phyloP scores from a whole-genome alignment of 2,797 vertebrate genomes.

The Muraenolepis orangiensis region DNA sequence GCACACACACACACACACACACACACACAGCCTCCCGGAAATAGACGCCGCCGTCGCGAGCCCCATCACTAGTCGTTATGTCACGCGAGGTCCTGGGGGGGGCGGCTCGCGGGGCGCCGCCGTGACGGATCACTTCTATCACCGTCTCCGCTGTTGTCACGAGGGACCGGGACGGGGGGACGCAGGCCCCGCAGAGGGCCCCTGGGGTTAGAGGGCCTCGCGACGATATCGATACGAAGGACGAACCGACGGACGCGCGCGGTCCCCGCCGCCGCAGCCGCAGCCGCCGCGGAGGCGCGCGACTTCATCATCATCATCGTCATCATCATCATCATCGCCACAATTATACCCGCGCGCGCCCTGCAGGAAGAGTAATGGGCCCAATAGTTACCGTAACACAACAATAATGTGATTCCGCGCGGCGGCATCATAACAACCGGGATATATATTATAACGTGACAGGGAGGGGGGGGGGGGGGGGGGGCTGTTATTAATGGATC shows the following conservation, averaged over 20 bases:
- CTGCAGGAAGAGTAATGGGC: conserved; percentile 67
- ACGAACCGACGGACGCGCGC: conserved; percentile 40
- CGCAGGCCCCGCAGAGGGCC: conserved; percentile 52
- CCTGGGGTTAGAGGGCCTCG: too few relatives aligned
- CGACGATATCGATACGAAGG: conserved; percentile 70
- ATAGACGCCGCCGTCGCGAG: conserved; percentile 60
- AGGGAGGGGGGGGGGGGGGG: conserved; percentile 11
- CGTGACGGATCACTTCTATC: conserved; percentile 74
- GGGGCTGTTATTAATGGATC: conserved; percentile 59
- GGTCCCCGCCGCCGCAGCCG: conserved; percentile 70
- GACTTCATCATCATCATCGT: too few relatives aligned
- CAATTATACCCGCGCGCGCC: conserved; percentile 70
- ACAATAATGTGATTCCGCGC: conserved; percentile 67
- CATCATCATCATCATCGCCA: conserved; percentile 56
- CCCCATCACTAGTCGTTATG: conserved; percentile 60
- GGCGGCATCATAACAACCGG: conserved; percentile 56
- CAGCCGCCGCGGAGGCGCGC: conserved; percentile 50
- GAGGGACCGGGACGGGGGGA: conserved; percentile 65
- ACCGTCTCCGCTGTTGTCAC: conserved; percentile 71
- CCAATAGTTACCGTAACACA: conserved; percentile 75
- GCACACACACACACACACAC: conserved; percentile 9
- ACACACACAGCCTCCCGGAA: conserved; percentile 49
- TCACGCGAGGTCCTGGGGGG: conserved; percentile 66
- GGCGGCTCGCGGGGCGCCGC: conserved; percentile 58
- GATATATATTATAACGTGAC: conserved; percentile 43